Evolutionary conservation across 2,113 vertebrate genomes (phyloP).

Genomic region (Ophiodon elongatus): DNA sequence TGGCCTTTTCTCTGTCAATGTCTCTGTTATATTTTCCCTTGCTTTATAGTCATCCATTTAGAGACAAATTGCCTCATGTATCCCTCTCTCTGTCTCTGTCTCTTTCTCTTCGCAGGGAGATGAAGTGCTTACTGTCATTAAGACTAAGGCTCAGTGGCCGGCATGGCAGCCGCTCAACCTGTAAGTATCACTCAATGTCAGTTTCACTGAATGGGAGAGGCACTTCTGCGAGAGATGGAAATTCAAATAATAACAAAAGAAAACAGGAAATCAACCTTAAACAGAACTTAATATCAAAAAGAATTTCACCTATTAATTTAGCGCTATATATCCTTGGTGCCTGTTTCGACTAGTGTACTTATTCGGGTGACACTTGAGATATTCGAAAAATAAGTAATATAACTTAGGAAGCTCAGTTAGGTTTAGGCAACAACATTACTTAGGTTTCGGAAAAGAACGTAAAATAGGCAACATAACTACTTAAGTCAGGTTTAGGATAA

Average conservation of each 20-base stretch:
- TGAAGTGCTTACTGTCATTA: conserved; percentile 97
- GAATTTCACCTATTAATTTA: too few relatives aligned
- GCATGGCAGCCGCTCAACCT: conserved; percentile 98
- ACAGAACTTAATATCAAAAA: background rate
- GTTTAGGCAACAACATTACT: too few relatives aligned
- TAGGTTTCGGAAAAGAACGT: too few relatives aligned
- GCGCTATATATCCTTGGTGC: background rate
- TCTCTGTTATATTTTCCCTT: conserved; percentile 27
- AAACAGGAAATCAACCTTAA: background rate
- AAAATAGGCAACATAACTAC: too few relatives aligned
- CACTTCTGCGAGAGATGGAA: background rate
- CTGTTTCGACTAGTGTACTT: background rate
- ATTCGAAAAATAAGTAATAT: background rate
- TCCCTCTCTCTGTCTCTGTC: background rate
- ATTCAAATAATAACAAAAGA: background rate
- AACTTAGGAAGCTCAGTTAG: background rate
- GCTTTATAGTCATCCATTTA: conserved; percentile 47
- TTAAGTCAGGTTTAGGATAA: too few relatives aligned
- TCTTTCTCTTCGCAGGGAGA: conserved; percentile 87
- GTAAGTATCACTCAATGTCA: conserved; percentile 87
- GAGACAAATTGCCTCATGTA: conserved; percentile 40
- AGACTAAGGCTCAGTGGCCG: conserved; percentile 98
- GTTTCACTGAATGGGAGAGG: background rate
- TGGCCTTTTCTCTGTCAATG: conserved; percentile 41
- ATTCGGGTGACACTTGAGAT: background rate